Conservation (phyloP, 2,888 invertebrate species). For the Clanis bilineata region DNA sequence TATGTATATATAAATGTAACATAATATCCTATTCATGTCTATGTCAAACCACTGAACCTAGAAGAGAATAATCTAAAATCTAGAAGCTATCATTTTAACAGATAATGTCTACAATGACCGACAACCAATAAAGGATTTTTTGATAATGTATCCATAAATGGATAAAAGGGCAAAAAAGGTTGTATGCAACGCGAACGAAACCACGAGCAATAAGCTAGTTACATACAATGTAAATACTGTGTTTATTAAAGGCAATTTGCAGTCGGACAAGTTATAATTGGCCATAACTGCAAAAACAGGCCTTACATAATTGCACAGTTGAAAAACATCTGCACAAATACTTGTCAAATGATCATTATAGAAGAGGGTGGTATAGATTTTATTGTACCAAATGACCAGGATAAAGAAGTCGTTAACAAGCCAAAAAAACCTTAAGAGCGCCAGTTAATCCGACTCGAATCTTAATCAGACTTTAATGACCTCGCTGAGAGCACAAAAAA, state of each 20-base stretch:
- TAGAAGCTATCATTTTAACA: no score
- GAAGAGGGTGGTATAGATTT: slow-evolving; percentile 35
- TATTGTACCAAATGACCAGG: slow-evolving; percentile 37
- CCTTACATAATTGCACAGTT: background rate
- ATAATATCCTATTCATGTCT: no score
- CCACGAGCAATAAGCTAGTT: background rate
- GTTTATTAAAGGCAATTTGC: slow-evolving; percentile 19
- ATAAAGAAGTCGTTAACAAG: slow-evolving; percentile 60
- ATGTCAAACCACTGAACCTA: no score
- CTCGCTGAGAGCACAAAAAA: slow-evolving; percentile 38
- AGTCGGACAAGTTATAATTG: slow-evolving; percentile 23
- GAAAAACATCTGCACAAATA: background rate
- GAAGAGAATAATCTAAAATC: no score
- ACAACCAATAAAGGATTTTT: no score
- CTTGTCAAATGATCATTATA: background rate
- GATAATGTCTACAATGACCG: no score
- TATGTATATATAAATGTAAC: no score
- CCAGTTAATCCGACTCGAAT: slow-evolving; percentile 58
- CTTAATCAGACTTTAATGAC: slow-evolving; percentile 60
- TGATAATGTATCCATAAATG: no score
- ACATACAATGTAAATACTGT: background rate
- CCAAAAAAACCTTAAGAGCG: slow-evolving; percentile 51
- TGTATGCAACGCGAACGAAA: no score
- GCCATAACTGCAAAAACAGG: slow-evolving; percentile 21
- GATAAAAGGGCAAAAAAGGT: no score